Conservation (phyloP, 2,797 vertebrate genomes). For the Phoebastria nigripes region DNA sequence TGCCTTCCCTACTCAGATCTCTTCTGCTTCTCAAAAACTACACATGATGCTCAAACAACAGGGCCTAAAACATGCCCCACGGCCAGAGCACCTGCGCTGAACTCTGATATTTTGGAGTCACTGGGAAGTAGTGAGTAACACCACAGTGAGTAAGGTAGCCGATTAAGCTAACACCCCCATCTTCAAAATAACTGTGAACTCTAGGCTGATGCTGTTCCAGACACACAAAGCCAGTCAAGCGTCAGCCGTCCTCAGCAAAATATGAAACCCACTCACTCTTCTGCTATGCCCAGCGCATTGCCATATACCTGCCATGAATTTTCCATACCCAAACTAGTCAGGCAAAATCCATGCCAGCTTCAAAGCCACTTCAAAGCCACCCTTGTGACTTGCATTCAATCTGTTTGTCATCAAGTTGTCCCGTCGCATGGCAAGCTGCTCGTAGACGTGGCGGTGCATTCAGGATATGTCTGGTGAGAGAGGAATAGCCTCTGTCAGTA, state of each 20-base stretch:
- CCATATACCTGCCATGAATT: neutral
- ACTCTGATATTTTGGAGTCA: neutral
- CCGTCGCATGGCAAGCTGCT: accelerated
- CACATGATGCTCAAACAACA: neutral
- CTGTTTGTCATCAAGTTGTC: neutral
- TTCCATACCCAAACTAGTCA: neutral
- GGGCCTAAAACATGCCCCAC: neutral
- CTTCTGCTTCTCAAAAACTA: neutral
- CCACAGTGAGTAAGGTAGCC: neutral
- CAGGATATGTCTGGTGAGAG: neutral
- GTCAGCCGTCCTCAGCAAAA: neutral
- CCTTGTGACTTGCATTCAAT: neutral
- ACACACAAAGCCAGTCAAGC: neutral
- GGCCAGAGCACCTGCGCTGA: neutral
- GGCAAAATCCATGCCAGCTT: neutral
- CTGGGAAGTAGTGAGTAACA: neutral
- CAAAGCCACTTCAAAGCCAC: neutral
- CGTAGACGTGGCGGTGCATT: neutral
- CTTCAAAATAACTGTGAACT: neutral
- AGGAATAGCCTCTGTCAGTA: neutral
- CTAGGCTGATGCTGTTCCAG: neutral
- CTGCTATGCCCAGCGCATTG: neutral
- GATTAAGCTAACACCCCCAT: neutral
- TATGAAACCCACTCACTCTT: neutral
- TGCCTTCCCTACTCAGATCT: neutral